Evolutionary conservation across 2,113 vertebrate genomes (phyloP).

Genomic region (Aspidoscelis tigris): DNA sequence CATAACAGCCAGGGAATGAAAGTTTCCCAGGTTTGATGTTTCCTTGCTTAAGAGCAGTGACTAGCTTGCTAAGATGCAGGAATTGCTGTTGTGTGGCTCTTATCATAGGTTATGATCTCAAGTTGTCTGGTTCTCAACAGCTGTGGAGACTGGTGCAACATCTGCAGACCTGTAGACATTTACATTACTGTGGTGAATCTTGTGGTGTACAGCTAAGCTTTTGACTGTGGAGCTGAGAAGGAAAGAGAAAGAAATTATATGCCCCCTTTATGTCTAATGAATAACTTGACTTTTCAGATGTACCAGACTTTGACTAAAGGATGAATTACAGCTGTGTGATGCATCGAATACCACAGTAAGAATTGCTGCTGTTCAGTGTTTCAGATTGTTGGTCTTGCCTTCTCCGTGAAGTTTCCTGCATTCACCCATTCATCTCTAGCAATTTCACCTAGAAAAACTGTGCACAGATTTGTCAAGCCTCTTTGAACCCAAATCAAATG

Average conservation of each 20-base stretch:
- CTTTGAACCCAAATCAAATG: too few species aligned
- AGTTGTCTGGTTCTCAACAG: slow-evolving; percentile 25
- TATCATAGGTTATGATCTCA: slow-evolving; percentile 4
- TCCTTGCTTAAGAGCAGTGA: too few species aligned
- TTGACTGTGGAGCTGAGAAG: background rate
- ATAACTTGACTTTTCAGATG: background rate
- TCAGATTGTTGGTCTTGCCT: background rate
- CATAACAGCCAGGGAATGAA: too few species aligned
- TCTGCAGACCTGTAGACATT: background rate
- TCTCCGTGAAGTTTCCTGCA: background rate
- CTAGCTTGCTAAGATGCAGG: too few species aligned
- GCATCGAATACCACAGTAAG: background rate
- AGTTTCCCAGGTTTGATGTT: too few species aligned
- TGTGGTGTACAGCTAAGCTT: background rate
- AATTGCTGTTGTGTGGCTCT: too few species aligned
- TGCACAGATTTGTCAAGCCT: too few species aligned
- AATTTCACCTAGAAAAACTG: too few species aligned
- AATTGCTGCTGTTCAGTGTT: background rate
- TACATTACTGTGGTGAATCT: background rate
- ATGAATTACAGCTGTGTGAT: background rate
- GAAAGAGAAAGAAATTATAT: background rate
- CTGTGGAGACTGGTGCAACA: slow-evolving; percentile 7
- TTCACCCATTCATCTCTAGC: background rate
- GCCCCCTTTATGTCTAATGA: background rate
- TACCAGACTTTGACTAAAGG: background rate